A percentile compares a stretch with the other conserved stretches of the same genome.
phyloP scores from a whole-genome alignment of 1,140 invertebrate genomes.

The Diorhabda sublineata region DNA sequence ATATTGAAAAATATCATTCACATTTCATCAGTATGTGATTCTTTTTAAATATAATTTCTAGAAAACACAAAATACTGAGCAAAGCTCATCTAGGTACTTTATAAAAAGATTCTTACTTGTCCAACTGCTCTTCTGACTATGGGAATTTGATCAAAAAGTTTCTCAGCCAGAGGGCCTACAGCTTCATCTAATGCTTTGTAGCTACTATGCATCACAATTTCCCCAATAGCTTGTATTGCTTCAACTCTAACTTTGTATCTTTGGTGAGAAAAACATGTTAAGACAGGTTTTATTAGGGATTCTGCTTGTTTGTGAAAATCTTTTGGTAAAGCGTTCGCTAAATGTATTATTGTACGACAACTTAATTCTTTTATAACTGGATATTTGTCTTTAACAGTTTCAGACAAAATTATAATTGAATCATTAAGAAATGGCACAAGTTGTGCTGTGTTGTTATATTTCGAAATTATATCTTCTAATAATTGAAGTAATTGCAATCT shows the following conservation, averaged over 20 bases:
- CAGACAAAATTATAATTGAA: conserved; percentile 66
- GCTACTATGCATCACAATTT: conserved; percentile 40
- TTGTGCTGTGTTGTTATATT: conserved; percentile 54
- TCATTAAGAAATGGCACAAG: conserved; percentile 70
- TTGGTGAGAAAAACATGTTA: conserved; percentile 71
- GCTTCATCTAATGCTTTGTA: conserved; percentile 59
- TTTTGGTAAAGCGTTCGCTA: conserved; percentile 60
- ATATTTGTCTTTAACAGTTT: conserved; percentile 70
- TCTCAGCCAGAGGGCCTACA: conserved; percentile 59
- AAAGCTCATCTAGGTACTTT: no score
- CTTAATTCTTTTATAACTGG: conserved; percentile 74
- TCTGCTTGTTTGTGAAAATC: conserved; percentile 73
- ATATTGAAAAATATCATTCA: no score
- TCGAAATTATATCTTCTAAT: conserved; percentile 60
- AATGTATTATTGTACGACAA: conserved; percentile 62
- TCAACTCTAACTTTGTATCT: conserved; percentile 73
- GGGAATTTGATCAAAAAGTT: conserved; percentile 70
- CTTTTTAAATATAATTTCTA: no score
- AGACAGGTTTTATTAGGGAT: conserved; percentile 65
- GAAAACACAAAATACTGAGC: no score
- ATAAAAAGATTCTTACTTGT: conserved; percentile 37
- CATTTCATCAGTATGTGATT: no score
- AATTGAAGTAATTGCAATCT: conserved; percentile 65
- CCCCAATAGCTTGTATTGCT: conserved; percentile 67
- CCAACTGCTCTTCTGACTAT: conserved; percentile 63